These are phyloP conservation scores for Gallinago media DNA, from an alignment of 2,113 vertebrate genomes.

Conservation along the genomic window DNA sequence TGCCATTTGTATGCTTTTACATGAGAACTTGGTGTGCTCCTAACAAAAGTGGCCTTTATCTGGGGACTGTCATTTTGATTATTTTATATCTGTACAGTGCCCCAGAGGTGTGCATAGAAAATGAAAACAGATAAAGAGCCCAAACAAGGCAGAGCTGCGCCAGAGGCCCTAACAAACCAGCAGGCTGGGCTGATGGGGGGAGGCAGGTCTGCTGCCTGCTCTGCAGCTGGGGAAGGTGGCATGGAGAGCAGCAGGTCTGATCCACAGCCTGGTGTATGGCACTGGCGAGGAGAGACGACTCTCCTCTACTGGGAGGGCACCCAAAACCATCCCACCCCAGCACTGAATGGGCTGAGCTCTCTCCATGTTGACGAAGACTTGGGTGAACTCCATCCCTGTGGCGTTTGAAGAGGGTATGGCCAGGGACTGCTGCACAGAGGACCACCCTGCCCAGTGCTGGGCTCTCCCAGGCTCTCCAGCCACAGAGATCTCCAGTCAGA, in stretches of 20 bases:
- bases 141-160: not conserved
- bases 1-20: slow-evolving; percentile 5
- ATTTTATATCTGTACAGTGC: slow-evolving; percentile 54
- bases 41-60: slow-evolving; percentile 62
- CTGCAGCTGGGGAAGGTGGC: not conserved
- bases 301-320: not conserved
- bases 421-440: not conserved
- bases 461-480: not conserved
- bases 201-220: not conserved
- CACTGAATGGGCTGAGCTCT: not conserved
- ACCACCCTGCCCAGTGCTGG: not conserved
- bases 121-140: slow-evolving; percentile 67
- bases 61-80: slow-evolving; percentile 67
- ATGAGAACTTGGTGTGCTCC: not conserved
- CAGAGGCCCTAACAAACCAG: not conserved
- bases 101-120: slow-evolving; percentile 62
- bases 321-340: not conserved
- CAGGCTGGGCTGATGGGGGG: not conserved
- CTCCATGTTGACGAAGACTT: accelerated
- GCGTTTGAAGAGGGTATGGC: not conserved
- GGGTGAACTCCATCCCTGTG: not conserved
- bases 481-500: not conserved
- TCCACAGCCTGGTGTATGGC: not conserved
- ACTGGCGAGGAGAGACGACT: not conserved
- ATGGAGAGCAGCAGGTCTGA: not conserved